These are phyloP conservation scores for Tauraco erythrolophus DNA, from an alignment of 2,113 vertebrate species.

Conservation along the genomic window DNA sequence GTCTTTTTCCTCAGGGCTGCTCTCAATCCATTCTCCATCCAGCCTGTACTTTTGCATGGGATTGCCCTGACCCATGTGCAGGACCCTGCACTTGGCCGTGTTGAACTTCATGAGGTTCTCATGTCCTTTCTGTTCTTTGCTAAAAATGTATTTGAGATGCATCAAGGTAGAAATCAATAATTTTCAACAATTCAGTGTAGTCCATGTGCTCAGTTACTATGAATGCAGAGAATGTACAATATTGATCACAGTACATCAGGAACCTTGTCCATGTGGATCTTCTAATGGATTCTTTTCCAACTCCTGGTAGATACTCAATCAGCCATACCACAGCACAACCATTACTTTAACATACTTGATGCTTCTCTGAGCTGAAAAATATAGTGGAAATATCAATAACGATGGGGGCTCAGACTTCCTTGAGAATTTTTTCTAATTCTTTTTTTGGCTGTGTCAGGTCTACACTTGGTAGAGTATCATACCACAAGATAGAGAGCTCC, in stretches of 20 bases:
- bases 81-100: too few relatives aligned
- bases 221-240: accelerated
- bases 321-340: not conserved
- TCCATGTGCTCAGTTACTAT: accelerated
- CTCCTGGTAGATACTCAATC: not conserved
- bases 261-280: not conserved
- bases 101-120: too few relatives aligned
- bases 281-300: not conserved
- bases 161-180: not conserved
- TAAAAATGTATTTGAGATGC: not conserved
- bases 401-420: not conserved
- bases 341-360: not conserved
- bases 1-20: too few relatives aligned
- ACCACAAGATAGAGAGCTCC: not conserved
- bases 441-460: not conserved
- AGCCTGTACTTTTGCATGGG: too few relatives aligned
- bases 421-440: not conserved
- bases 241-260: not conserved
- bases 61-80: too few relatives aligned
- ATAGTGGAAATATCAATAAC: not conserved
- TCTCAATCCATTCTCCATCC: too few relatives aligned
- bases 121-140: not conserved
- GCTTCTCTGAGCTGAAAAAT: not conserved
- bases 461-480: not conserved
- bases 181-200: not conserved